Percentiles rank a stretch among this genome's conserved stretches.
Evolutionary conservation across 2,888 invertebrate species (phyloP).

Genomic region (Slavum lentiscoides): DNA sequence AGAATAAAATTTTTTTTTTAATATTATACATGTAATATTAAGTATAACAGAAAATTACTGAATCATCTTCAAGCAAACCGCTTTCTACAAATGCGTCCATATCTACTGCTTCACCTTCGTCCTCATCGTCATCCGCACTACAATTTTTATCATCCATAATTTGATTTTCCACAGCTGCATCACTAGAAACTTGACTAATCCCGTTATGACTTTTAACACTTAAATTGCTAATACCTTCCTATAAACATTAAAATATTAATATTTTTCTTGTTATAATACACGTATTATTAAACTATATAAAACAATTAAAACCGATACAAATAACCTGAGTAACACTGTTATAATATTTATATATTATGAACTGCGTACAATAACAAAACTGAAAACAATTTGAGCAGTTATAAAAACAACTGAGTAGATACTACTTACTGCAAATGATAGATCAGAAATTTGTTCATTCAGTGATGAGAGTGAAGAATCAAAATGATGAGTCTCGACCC

Average conservation of each 20-base stretch:
- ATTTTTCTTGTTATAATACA: not conserved
- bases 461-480: slow-evolving; percentile 66
- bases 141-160: slow-evolving; percentile 58
- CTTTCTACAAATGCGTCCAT: slow-evolving; percentile 98
- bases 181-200: slow-evolving; percentile 20
- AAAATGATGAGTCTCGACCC: slow-evolving; percentile 98
- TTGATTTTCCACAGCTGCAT: not conserved
- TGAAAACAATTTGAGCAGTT: too few relatives aligned
- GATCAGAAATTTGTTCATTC: slow-evolving; percentile 79
- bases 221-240: slow-evolving; percentile 2
- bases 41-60: slow-evolving; percentile 63
- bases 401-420: not conserved
- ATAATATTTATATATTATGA: too few relatives aligned
- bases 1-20: too few relatives aligned
- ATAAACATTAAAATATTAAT: slow-evolving; percentile 2
- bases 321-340: not conserved
- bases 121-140: slow-evolving; percentile 70
- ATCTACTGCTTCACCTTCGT: slow-evolving; percentile 90
- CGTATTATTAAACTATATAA: not conserved
- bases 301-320: not conserved
- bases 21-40: not conserved
- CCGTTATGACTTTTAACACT: slow-evolving; percentile 15
- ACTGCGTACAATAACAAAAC: too few relatives aligned
- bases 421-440: slow-evolving; percentile 74
- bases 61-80: slow-evolving; percentile 91